These are phyloP conservation scores for Oikopleura dioica DNA, from an alignment of 23 tunicate genomes.

Conservation along the genomic window DNA sequence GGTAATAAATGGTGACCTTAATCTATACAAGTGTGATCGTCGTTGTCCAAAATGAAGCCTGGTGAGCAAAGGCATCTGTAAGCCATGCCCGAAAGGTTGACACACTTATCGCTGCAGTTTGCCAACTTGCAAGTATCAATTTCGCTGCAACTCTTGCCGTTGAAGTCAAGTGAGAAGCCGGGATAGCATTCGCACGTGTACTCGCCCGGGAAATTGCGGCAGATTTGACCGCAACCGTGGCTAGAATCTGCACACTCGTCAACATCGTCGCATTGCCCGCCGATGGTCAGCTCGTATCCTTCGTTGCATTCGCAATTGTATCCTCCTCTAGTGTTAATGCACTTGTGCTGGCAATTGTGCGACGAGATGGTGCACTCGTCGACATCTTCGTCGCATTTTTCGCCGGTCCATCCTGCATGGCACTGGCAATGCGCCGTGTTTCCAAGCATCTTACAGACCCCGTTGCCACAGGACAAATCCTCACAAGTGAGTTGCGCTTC, in stretches of 20 bases:
- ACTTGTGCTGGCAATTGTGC: slow-evolving; percentile 7
- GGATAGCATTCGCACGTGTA: background rate
- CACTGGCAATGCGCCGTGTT: too few species aligned
- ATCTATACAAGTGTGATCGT: background rate
- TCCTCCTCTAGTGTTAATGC: background rate
- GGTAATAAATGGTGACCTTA: too few species aligned
- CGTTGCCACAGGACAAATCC: too few species aligned
- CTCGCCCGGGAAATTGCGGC: background rate
- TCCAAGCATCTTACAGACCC: too few species aligned
- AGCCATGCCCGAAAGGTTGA: background rate
- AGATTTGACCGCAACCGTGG: background rate
- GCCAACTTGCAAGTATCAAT: background rate
- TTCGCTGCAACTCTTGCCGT: too few species aligned
- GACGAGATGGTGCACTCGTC: background rate
- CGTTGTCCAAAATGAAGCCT: background rate
- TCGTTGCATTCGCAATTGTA: background rate
- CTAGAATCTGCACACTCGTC: background rate
- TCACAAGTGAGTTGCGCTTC: too few species aligned
- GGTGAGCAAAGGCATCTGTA: background rate
- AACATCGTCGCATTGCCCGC: background rate
- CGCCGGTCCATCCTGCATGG: too few species aligned
- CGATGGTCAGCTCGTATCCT: background rate
- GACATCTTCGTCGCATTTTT: too few species aligned
- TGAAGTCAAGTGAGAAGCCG: background rate
- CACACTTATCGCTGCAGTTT: background rate